A percentile compares a stretch with the other conserved stretches of the same genome.
Conservation (phyloP, 2,888 invertebrate genomes). For the Caenorhabditis sulstoni region DNA sequence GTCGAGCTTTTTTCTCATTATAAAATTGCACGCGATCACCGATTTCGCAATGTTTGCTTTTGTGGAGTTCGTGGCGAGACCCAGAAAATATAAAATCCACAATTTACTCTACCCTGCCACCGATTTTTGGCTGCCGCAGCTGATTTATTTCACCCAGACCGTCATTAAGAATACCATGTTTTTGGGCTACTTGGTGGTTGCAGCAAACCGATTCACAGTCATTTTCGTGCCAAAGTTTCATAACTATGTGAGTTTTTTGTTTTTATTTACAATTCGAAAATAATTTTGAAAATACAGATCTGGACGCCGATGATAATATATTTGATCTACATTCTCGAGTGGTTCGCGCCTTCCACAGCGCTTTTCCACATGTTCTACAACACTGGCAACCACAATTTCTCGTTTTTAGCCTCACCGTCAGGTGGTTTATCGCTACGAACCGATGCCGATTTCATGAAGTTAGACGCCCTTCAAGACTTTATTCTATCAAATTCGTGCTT, state of each 20-base stretch:
- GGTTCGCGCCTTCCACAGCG: constrained; percentile 4
- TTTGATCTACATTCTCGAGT: constrained; percentile 27
- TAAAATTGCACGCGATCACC: constrained; percentile 44
- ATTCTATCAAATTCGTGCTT: constrained; percentile 28
- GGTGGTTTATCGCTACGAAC: constrained; percentile 30
- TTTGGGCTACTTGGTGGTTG: constrained; percentile 39
- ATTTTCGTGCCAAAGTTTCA: constrained; percentile 18
- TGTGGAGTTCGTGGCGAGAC: constrained; percentile 39
- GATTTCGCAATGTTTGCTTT: constrained; percentile 42
- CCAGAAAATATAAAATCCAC: constrained; percentile 36
- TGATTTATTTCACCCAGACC: constrained; percentile 29
- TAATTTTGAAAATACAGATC: constrained; percentile 38
- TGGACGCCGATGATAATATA: constrained; percentile 38
- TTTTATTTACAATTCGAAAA: too few species aligned
- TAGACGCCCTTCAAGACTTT: constrained; percentile 54
- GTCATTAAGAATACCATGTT: constrained; percentile 50
- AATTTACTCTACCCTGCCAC: constrained; percentile 15
- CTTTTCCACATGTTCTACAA: constrained; percentile 41
- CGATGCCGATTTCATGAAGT: constrained; percentile 32
- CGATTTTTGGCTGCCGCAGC: constrained; percentile 42
- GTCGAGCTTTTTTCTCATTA: constrained; percentile 33
- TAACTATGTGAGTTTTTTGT: constrained; percentile 11
- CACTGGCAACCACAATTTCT: constrained; percentile 51
- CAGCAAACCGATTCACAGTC: constrained; percentile 34
- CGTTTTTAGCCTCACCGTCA: constrained; percentile 4